Evolutionary conservation across 2,888 invertebrate genomes (phyloP).

Genomic region (Iphiclides podalirius): DNA sequence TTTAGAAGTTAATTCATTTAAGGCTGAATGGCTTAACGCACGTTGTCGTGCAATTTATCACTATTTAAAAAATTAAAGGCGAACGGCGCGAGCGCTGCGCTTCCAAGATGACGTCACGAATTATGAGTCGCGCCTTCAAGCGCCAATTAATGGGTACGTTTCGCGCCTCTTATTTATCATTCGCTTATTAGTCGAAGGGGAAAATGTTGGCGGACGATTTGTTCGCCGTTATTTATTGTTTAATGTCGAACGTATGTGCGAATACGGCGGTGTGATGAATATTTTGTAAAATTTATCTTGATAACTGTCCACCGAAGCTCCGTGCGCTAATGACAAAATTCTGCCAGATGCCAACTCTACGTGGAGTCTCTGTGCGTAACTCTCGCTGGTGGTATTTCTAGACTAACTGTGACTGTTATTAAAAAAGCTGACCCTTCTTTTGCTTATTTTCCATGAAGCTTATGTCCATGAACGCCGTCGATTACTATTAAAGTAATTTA

Average conservation of each 20-base stretch:
- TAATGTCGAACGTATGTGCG: slow-evolving; percentile 10
- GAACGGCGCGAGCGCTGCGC: slow-evolving; percentile 42
- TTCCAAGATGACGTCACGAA: slow-evolving; percentile 62
- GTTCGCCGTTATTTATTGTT: slow-evolving; percentile 38
- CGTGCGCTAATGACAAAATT: not conserved
- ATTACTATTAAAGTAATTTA: too few relatives aligned
- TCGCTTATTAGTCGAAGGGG: slow-evolving; percentile 49
- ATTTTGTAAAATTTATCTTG: not conserved
- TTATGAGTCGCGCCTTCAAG: slow-evolving; percentile 53
- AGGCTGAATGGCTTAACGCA: slow-evolving; percentile 26
- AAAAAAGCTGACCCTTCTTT: too few relatives aligned
- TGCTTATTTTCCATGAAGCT: too few relatives aligned
- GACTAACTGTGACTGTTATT: too few relatives aligned
- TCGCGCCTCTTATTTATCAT: slow-evolving; percentile 66
- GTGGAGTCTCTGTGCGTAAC: too few relatives aligned
- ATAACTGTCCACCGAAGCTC: not conserved
- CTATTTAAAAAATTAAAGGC: slow-evolving; percentile 37
- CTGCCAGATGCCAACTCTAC: too few relatives aligned
- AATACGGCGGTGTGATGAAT: not conserved
- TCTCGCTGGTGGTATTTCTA: too few relatives aligned
- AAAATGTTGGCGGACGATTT: slow-evolving; percentile 40
- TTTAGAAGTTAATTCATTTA: slow-evolving; percentile 26
- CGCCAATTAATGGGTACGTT: slow-evolving; percentile 68
- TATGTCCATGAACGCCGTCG: too few relatives aligned
- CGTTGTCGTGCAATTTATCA: slow-evolving; percentile 42